Base-by-base conservation (phyloP, 2,113 vertebrate species). In the Rostratula benghalensis region DNA sequence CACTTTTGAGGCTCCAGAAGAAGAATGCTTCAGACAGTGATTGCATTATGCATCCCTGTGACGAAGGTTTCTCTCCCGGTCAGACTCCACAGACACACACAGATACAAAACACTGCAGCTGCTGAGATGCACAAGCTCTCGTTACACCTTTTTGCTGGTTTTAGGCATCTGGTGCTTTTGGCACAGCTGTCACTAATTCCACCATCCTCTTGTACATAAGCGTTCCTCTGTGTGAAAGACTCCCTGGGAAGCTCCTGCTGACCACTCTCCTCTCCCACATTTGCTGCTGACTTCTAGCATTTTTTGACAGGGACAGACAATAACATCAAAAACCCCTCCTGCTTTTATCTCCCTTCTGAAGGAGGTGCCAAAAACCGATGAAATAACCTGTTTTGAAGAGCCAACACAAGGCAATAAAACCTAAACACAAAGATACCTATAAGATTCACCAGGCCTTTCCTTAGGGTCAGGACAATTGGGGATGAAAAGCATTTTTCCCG, bases 261-360 rank as follows among this genome's bases (percentile, higher is more conserved):
- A 56, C 56, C 13, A 8, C 24, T 45, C 43, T 37, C 9, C 22
- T 73, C 74, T 65, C 53, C 64, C 31, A 59, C 7, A 20, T 51
- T 41, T 27, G 22, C 19, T 10, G 22, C 12, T 57, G 53, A 50
- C n/a, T 41, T 0, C 0, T 5, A 4, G 7, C 0, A 1, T 15
- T 48, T 14, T 46, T 71, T 53, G 48, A 23, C 33, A 13, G 35
- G 39, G 20, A 7, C 28, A 81, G 50, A 11, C 19, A 63, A 24
- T n/a, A 35, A 17, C 9, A 86, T 12, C 35, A 28, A 54, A 69
- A 68, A n/a, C n/a, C 65, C 19, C 24, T 53, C 14, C 57, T 39
- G 28, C 43, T 88, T 88, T 45, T 51, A 45, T 17, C 24, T 79
- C 16, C 14, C 71, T 31, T 59, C 31, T 63, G 46, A 79, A 67